Evolutionary conservation across 2,888 invertebrate species (phyloP).

Genomic region (Notocelia uddmanniana): DNA sequence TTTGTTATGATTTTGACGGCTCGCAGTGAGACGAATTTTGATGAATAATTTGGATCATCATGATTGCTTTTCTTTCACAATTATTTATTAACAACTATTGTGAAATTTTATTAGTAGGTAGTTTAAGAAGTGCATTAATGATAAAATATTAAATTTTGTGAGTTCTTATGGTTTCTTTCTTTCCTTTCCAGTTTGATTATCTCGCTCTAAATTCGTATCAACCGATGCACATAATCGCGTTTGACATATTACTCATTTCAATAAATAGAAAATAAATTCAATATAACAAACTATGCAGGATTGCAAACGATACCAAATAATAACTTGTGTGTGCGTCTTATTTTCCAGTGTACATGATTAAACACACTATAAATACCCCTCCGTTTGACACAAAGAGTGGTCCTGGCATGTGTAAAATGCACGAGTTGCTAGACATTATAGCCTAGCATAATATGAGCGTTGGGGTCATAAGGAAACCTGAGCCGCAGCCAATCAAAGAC

Average conservation of each 20-base stretch:
- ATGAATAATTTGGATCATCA: constrained; percentile 48
- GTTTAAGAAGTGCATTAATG: not conserved
- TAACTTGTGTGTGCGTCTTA: not conserved
- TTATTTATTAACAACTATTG: constrained; percentile 38
- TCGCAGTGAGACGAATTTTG: constrained; percentile 74
- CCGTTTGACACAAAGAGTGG: constrained; percentile 63
- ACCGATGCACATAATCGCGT: not conserved
- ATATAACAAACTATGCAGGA: not conserved
- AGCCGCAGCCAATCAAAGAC: constrained; percentile 81
- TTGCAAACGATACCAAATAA: not conserved
- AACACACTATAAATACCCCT: not conserved
- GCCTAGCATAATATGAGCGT: constrained; percentile 64
- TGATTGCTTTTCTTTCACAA: constrained; percentile 39
- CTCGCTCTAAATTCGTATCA: not conserved
- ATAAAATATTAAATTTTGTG: not conserved
- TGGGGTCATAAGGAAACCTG: constrained; percentile 75
- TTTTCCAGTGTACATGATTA: constrained; percentile 2
- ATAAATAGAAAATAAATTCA: not conserved
- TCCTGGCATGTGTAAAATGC: constrained; percentile 65
- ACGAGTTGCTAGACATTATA: constrained; percentile 60
- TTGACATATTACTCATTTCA: not conserved
- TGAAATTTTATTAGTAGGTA: constrained; percentile 33
- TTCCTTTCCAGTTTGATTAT: too few species aligned
- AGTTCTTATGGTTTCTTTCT: not conserved
- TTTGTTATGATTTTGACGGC: constrained; percentile 74